Evolutionary conservation across 2,797 vertebrate genomes (phyloP), one percentile per base, ranked within the genome.

Genomic region (Tenualosa thibaudeaui): DNA sequence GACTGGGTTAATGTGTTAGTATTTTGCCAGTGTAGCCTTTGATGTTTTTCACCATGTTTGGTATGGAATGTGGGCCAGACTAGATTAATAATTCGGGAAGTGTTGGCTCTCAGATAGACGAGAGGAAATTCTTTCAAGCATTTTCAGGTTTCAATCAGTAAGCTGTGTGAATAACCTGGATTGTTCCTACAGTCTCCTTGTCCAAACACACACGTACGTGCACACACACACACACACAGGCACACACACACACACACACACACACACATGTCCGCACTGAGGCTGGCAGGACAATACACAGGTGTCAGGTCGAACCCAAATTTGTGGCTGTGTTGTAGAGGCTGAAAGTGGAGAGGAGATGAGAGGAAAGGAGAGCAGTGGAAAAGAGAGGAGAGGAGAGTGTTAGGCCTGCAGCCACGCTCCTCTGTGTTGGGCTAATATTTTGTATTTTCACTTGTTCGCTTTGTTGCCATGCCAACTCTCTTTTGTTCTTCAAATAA

Each of bases 71-170:
- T 78, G 71, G 15, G 22, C 40, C 37, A 43, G 40, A 46, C 40
- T 43, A 22, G 71, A 78, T 78, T 22, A 78, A 37, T 43, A 78
- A 46, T 9, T 7, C 71, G 46, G 71, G 40, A 78, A 78, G 71
- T 17, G 8, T 10, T 78, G 37, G 19, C 71, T 19, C 71, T 78
- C 40, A 5, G 71, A 46, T 17, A 43, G 71, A 62, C 22, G 2
- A 78, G 40, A 78, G 71, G 17, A 46, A 78, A 78, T 40, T 22
- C 71, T 78, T 78, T 78, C 71, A 78, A 78, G 37, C 40, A 43
- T 78, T 78, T 78, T 78, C 71, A 78, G 71, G 71, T 78, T 78
- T 78, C 71, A 78, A 46, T 78, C 71, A 19, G 71, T 22, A 43
- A 43, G 71, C 40, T 78, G 71, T 46, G 40, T 46, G 71, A 78